Base-by-base conservation (phyloP, 2,113 vertebrate genomes). In the Microcebus ravelobensis region DNA sequence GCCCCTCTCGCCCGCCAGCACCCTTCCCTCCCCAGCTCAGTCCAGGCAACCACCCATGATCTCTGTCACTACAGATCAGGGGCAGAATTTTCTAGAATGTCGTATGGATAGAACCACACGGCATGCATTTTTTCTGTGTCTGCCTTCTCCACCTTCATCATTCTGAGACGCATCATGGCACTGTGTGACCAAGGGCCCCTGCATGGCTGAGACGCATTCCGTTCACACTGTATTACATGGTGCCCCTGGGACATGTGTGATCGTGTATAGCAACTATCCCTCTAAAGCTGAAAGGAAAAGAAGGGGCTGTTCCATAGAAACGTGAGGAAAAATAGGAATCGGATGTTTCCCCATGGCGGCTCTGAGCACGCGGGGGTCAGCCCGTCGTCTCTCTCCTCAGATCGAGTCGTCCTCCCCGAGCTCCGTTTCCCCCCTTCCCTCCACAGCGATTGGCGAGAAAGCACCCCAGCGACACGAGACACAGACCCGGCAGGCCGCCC, bases 1-100 rank as follows among this genome's bases (percentile, higher is more conserved):
- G 5, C 18, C 5, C 50, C 50, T 14, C 13, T 1, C 50, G 13
- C 13, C 13, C 12, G 14, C 13, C 3, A 13, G 3, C 50, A 50
- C 13, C 15, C 15, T 55, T 52, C 52, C 4, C 15, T 5, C 52
- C 52, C 52, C 52, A 18, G 5, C 17, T 55, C 52, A 18, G 17
- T 15, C 52, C 13, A 55, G 52, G 52, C 52, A 55, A 6, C 14
- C 52, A 55, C 17, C 52, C 5, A 6, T 55, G 15, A 5, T 55
- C 52, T 18, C 52, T 55, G 52, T 55, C 52, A 55, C 52, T 55
- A 18, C 17, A 18, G 67, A 4, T 17, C n/a, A 68, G 67, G 36
- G 17, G 20, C 20, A 20, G 67, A 36, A 68, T 10, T 10, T 36
- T 68, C 34, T 36, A n/a, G n/a, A 55, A 17, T 55, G 52, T 55